Conservation (phyloP, 2,888 invertebrate genomes). For the Drosophila prostipennis region DNA sequence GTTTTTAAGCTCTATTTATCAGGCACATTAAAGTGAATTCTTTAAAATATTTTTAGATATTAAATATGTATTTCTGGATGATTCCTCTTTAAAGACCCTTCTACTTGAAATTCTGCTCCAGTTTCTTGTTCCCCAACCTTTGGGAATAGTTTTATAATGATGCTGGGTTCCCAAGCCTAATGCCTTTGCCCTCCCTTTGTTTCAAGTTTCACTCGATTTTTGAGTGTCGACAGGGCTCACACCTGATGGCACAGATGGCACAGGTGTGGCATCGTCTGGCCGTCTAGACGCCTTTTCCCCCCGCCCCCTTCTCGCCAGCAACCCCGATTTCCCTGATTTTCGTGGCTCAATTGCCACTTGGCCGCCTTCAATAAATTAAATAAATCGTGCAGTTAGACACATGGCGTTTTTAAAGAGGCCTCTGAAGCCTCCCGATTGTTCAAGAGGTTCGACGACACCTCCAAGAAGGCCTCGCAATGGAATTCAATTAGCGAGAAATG, state of each 20-base stretch:
- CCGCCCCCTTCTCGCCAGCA: background rate
- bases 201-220: slow-evolving; percentile 16
- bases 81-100: too few relatives aligned
- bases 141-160: slow-evolving; percentile 34
- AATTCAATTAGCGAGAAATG: slow-evolving; percentile 68
- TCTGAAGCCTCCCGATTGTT: slow-evolving; percentile 1
- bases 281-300: slow-evolving; percentile 57
- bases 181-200: slow-evolving; percentile 10
- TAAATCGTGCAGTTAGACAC: slow-evolving; percentile 45
- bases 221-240: slow-evolving; percentile 20
- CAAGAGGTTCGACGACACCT: slow-evolving; percentile 18
- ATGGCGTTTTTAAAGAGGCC: slow-evolving; percentile 28
- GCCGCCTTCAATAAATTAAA: slow-evolving; percentile 62
- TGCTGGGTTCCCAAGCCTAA: background rate
- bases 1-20: too few relatives aligned
- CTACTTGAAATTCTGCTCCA: background rate
- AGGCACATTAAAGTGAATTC: too few relatives aligned
- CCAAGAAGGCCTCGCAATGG: slow-evolving; percentile 33
- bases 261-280: slow-evolving; percentile 57
- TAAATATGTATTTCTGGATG: too few relatives aligned
- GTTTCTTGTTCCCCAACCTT: background rate
- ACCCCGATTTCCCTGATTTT: slow-evolving; percentile 4
- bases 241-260: slow-evolving; percentile 30
- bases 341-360: slow-evolving; percentile 37
- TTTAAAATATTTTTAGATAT: too few relatives aligned